Percentiles rank a stretch among this genome's conserved stretches.
These are phyloP conservation scores for Oxystoma pomonae DNA, from an alignment of 2,888 invertebrate species.

Conservation along the genomic window DNA sequence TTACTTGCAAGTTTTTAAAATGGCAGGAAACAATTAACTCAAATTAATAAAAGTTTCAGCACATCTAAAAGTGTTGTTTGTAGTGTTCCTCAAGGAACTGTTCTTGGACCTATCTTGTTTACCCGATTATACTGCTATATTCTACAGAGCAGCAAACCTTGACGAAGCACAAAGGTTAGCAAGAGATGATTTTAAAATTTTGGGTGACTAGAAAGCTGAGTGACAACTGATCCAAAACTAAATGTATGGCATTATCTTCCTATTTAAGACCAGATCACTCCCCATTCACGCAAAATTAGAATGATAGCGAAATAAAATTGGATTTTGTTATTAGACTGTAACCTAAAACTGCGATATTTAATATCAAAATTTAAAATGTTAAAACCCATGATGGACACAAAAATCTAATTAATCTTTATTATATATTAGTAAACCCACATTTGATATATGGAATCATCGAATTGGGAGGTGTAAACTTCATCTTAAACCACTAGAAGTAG, in stretches of 20 bases:
- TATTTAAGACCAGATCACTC: neutral
- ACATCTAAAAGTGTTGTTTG: neutral
- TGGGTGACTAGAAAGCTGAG: neutral
- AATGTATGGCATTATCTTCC: neutral
- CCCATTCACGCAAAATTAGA: neutral
- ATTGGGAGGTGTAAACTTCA: no score
- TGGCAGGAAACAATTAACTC: neutral
- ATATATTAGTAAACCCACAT: neutral
- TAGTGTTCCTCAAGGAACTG: neutral
- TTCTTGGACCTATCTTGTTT: neutral
- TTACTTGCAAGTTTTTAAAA: neutral
- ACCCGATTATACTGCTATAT: neutral
- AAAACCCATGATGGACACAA: neutral
- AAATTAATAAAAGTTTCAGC: neutral
- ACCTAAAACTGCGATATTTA: neutral
- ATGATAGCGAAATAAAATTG: neutral
- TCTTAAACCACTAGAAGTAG: no score
- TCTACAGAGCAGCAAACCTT: neutral
- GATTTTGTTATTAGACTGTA: neutral
- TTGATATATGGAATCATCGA: neutral
- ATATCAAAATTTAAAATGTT: neutral
- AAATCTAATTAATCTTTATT: neutral
- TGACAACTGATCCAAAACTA: neutral
- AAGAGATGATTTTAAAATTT: neutral
- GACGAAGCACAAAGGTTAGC: neutral